A percentile compares a stretch with the other conserved stretches of the same genome.
phyloP scores from a whole-genome alignment of 2,797 vertebrate genomes.

The Malacoctenus gilli region DNA sequence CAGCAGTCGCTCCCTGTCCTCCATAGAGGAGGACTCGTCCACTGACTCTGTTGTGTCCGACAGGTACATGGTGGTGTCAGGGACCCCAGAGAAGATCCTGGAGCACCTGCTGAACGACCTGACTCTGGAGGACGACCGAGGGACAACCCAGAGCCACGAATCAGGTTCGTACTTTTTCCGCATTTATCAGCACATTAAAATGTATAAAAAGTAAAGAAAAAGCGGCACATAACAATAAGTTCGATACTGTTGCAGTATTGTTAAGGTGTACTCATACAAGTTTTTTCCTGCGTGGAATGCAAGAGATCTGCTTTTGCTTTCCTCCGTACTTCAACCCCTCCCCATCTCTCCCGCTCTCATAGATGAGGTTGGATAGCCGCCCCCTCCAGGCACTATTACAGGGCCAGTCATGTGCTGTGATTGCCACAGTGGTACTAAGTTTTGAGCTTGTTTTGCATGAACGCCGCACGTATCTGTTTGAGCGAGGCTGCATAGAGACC shows the following conservation, averaged over 20 bases:
- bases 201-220: too few relatives aligned
- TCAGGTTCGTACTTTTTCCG: conserved; percentile 81
- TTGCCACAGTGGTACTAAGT: conserved; percentile 41
- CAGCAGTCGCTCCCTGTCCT: conserved; percentile 95
- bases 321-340: conserved; percentile 16
- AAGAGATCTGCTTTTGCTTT: conserved; percentile 34
- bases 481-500: conserved; percentile 10
- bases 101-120: conserved; percentile 92
- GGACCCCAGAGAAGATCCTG: conserved; percentile 95
- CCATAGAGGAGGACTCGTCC: conserved; percentile 91
- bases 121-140: conserved; percentile 86
- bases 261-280: not conserved
- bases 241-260: not conserved
- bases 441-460: conserved; percentile 36
- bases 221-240: too few relatives aligned
- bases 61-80: conserved; percentile 93
- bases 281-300: conserved; percentile 11
- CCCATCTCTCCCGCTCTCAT: not conserved
- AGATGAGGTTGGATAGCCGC: conserved; percentile 37
- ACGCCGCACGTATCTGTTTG: conserved; percentile 26
- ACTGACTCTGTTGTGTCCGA: conserved; percentile 90
- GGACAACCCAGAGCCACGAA: conserved; percentile 81
- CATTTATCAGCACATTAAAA: too few relatives aligned
- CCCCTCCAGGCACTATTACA: conserved; percentile 29
- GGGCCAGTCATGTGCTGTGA: conserved; percentile 45